Evolutionary conservation across 2,888 invertebrate species (phyloP).

Genomic region (Eilema caniola): DNA sequence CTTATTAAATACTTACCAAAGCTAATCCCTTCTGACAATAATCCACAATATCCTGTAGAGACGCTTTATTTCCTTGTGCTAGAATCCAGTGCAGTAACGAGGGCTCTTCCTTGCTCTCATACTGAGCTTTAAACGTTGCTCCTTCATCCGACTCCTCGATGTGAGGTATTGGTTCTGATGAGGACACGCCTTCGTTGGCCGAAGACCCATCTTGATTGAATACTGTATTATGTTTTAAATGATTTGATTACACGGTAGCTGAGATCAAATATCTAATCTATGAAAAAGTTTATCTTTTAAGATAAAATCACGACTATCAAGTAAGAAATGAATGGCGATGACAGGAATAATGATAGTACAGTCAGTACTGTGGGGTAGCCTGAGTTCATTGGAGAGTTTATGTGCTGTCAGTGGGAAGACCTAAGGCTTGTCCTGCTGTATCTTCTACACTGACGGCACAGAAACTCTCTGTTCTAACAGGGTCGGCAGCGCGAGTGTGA

Average conservation of each 20-base stretch:
- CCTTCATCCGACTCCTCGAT: slow-evolving; percentile 75
- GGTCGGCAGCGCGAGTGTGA: no score
- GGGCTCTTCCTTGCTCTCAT: slow-evolving; percentile 79
- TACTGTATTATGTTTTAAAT: slow-evolving; percentile 56
- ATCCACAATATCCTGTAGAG: slow-evolving; percentile 92
- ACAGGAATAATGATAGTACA: no score
- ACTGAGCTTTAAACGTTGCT: slow-evolving; percentile 69
- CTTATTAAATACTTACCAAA: slow-evolving; percentile 80
- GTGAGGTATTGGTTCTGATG: slow-evolving; percentile 60
- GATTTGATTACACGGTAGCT: not conserved
- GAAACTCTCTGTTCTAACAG: no score
- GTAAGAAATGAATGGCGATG: not conserved
- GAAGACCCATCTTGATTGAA: slow-evolving; percentile 72
- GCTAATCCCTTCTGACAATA: slow-evolving; percentile 92
- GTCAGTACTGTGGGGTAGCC: no score
- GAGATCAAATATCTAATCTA: no score
- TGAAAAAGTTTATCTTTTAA: no score
- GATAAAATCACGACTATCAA: not conserved
- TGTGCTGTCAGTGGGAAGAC: no score
- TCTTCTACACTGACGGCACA: no score
- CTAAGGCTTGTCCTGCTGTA: no score
- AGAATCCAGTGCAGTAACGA: slow-evolving; percentile 95
- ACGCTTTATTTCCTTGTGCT: slow-evolving; percentile 92
- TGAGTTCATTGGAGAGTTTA: no score
- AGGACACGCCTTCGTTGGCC: slow-evolving; percentile 66